phyloP scores from a whole-genome alignment of 2,113 vertebrate species.

The Raphicerus campestris region DNA sequence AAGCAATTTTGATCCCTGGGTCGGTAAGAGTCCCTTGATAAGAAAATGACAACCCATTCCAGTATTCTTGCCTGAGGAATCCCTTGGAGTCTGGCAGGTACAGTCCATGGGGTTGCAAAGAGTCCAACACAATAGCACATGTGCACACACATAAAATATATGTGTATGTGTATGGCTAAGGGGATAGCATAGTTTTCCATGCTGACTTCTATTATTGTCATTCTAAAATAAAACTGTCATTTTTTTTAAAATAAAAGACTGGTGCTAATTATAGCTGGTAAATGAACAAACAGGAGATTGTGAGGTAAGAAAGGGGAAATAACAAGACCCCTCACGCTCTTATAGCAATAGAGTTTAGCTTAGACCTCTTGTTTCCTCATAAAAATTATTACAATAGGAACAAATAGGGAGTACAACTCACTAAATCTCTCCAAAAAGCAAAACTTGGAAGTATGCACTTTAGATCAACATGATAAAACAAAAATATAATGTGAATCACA shows the following conservation, averaged over 20 bases:
- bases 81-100: not conserved
- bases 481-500: not conserved
- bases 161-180: not conserved
- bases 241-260: fast-evolving
- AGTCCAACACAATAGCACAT: not conserved
- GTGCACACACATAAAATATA: not conserved
- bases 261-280: not conserved
- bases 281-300: not conserved
- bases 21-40: not conserved
- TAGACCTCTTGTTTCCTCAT: not conserved
- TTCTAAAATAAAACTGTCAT: not conserved
- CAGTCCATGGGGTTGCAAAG: not conserved
- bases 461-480: not conserved
- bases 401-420: not conserved
- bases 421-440: not conserved
- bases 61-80: not conserved
- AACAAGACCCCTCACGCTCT: not conserved
- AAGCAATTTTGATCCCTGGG: not conserved
- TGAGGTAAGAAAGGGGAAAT: not conserved
- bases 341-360: not conserved
- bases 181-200: not conserved
- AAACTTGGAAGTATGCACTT: not conserved
- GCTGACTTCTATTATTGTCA: not conserved
- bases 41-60: not conserved
- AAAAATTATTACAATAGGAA: not conserved